These are phyloP conservation scores for Alsophila aescularia DNA, from an alignment of 2,888 invertebrate genomes.

Conservation along the genomic window DNA sequence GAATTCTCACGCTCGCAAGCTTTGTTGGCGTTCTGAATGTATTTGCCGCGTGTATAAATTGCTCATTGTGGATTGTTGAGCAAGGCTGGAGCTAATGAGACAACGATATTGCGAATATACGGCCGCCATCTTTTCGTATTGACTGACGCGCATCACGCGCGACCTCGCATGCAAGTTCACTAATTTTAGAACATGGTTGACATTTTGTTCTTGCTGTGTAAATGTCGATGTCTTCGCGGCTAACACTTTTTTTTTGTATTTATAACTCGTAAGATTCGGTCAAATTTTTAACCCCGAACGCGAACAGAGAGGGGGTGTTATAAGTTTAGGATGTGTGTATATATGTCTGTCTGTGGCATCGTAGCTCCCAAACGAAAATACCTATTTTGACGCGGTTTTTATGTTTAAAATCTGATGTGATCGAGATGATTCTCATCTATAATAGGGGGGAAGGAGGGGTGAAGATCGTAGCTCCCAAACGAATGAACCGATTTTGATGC, in stretches of 20 bases:
- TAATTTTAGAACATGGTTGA: slow-evolving; percentile 68
- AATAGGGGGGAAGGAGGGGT: too few relatives aligned
- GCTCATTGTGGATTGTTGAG: slow-evolving; percentile 66
- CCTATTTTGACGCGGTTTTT: too few relatives aligned
- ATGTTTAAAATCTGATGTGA: too few relatives aligned
- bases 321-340: too few relatives aligned
- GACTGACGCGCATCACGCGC: slow-evolving; percentile 60
- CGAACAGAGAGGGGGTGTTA: too few relatives aligned
- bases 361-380: too few relatives aligned
- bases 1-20: slow-evolving; percentile 58
- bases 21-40: slow-evolving; percentile 62
- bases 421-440: too few relatives aligned
- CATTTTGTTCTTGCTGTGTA: slow-evolving; percentile 46
- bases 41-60: slow-evolving; percentile 58
- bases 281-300: too few relatives aligned
- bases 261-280: not conserved
- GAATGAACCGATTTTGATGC: too few relatives aligned
- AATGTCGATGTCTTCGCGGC: not conserved
- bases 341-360: too few relatives aligned
- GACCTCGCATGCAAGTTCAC: slow-evolving; percentile 69
- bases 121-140: slow-evolving; percentile 72
- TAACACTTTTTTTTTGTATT: too few relatives aligned
- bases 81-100: slow-evolving; percentile 69
- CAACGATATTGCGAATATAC: slow-evolving; percentile 64
- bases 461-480: too few relatives aligned